A percentile compares a stretch with the other conserved stretches of the same genome.
Conservation (phyloP, 2,888 invertebrate genomes). For the Heteropelma amictum region DNA sequence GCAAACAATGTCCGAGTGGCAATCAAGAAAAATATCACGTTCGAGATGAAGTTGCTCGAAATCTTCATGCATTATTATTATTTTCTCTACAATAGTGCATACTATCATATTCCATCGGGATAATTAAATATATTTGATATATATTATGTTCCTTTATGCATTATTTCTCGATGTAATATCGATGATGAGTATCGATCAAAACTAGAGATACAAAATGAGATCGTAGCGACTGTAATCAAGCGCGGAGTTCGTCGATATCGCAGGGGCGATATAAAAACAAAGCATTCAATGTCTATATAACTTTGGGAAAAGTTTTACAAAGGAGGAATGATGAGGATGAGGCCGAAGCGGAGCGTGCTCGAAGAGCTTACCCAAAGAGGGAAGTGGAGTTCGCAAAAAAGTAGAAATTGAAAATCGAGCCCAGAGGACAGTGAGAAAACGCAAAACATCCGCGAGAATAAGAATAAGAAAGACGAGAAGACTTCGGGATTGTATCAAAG, state of each 20-base stretch:
- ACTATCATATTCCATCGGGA: no score
- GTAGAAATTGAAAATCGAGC: slow-evolving; percentile 50
- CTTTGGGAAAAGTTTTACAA: slow-evolving; percentile 29
- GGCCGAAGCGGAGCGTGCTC: slow-evolving; percentile 33
- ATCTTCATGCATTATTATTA: neutral
- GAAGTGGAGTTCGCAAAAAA: slow-evolving; percentile 48
- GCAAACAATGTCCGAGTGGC: neutral
- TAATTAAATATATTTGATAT: no score
- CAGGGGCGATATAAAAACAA: neutral
- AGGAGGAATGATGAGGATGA: slow-evolving; percentile 19
- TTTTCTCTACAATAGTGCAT: no score
- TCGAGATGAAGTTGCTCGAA: no score
- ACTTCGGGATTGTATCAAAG: slow-evolving; percentile 33
- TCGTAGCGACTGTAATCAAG: no score
- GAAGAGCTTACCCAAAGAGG: slow-evolving; percentile 45
- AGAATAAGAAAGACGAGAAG: neutral
- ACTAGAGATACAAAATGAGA: no score
- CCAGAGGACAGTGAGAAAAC: slow-evolving; percentile 19
- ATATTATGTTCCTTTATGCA: no score
- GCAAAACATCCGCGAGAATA: slow-evolving; percentile 17
- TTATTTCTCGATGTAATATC: no score
- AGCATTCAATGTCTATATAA: neutral
- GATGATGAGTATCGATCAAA: no score
- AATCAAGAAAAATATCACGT: neutral
- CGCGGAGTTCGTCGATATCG: neutral